Percentiles rank a stretch among this genome's conserved stretches.
Evolutionary conservation across 2,797 vertebrate species (phyloP).

Genomic region (Enteromius thamalakanensis): DNA sequence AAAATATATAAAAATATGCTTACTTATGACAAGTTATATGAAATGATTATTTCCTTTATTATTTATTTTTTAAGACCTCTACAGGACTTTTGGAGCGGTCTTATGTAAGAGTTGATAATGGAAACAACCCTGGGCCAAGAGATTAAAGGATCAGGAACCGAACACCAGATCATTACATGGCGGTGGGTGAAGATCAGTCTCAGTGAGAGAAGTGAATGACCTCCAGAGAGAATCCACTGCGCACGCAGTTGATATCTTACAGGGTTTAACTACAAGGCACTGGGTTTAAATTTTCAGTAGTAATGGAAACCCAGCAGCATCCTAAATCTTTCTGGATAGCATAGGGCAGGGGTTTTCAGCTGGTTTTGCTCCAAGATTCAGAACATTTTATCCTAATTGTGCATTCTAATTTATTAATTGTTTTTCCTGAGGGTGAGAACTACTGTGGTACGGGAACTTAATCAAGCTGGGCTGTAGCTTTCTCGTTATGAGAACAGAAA

Average conservation of each 20-base stretch:
- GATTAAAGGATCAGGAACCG: constrained; percentile 76
- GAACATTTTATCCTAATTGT: neutral
- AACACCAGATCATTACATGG: constrained; percentile 69
- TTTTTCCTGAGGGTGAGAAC: neutral
- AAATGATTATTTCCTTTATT: neutral
- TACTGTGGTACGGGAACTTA: neutral
- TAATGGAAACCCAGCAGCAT: neutral
- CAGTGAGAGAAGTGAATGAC: constrained; percentile 54
- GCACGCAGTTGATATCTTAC: constrained; percentile 26
- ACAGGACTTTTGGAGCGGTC: constrained; percentile 17
- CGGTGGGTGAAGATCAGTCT: constrained; percentile 41
- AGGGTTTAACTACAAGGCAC: neutral
- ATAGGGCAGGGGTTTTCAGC: neutral
- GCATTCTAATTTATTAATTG: neutral
- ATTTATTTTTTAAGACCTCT: constrained; percentile 29
- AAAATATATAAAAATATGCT: no score
- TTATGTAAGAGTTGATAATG: constrained; percentile 71
- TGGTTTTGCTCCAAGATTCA: neutral
- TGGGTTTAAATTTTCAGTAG: neutral
- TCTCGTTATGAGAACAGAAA: neutral
- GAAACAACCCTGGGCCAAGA: constrained; percentile 70
- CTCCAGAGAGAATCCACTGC: constrained; percentile 54
- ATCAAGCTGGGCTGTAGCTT: neutral
- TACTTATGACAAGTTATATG: no score
- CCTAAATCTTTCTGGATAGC: neutral